These are phyloP conservation scores for Drosophila subpulchrella DNA, from an alignment of 1,140 invertebrate species.

Conservation along the genomic window DNA sequence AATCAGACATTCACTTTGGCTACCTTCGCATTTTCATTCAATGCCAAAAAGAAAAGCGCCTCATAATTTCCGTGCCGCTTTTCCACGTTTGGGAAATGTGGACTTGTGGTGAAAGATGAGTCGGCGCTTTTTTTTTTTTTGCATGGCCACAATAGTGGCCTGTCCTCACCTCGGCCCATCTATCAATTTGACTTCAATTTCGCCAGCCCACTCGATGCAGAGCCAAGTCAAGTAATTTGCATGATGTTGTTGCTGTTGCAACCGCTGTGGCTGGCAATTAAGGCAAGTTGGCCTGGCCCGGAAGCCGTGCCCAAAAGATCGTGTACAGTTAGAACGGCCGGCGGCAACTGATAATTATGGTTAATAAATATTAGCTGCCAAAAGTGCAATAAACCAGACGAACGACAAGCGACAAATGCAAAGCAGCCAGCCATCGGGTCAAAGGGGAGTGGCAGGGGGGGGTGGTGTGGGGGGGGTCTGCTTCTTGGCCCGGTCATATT, in stretches of 20 bases:
- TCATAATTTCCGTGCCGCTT: conserved; percentile 66
- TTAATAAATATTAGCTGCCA: conserved; percentile 78
- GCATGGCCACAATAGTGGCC: conserved; percentile 7
- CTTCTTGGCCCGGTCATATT: conserved; percentile 35
- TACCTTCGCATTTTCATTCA: conserved; percentile 41
- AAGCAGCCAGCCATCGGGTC: conserved; percentile 9
- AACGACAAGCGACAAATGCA: conserved; percentile 53
- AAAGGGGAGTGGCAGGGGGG: background rate
- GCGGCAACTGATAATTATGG: conserved; percentile 61
- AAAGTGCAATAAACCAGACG: conserved; percentile 74
- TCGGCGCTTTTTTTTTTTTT: conserved; percentile 36
- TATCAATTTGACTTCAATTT: conserved; percentile 33
- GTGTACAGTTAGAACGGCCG: conserved; percentile 49
- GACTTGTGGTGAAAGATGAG: conserved; percentile 66
- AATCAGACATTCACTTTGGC: conserved; percentile 65
- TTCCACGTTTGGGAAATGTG: conserved; percentile 20
- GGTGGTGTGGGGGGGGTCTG: background rate
- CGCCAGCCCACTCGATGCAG: conserved; percentile 1
- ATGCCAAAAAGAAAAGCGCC: conserved; percentile 66
- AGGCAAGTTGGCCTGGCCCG: conserved; percentile 38
- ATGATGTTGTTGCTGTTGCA: conserved; percentile 6
- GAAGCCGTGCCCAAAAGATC: conserved; percentile 71
- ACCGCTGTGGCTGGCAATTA: conserved; percentile 44
- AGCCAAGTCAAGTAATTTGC: conserved; percentile 27
- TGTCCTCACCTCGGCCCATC: conserved; percentile 32